Conservation (phyloP, 2,797 vertebrate species). For the Coluber constrictor region DNA sequence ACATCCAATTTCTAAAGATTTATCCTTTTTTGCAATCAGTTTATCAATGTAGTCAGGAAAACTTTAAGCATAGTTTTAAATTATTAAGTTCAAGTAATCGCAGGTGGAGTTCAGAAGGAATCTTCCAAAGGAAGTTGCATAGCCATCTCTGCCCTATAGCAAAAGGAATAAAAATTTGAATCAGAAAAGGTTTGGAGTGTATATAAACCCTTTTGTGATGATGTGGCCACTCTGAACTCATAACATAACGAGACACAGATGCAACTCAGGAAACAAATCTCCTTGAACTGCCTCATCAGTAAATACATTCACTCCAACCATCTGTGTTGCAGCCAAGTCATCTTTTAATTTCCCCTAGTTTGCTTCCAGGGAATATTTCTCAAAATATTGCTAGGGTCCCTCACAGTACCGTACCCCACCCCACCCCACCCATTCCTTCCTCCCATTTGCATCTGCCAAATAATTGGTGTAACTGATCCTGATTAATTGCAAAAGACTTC, state of each 20-base stretch:
- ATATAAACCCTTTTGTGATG: background rate
- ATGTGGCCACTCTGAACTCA: background rate
- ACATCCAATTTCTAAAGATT: background rate
- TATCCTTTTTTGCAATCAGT: background rate
- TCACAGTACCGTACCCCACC: background rate
- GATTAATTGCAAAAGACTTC: background rate
- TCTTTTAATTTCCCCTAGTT: background rate
- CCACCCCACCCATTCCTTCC: background rate
- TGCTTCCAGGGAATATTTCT: background rate
- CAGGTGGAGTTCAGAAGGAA: background rate
- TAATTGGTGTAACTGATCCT: background rate
- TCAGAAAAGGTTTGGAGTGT: background rate
- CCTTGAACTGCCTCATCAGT: background rate
- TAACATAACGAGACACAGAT: background rate
- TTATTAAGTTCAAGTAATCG: background rate
- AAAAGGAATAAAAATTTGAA: background rate
- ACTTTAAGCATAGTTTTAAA: background rate
- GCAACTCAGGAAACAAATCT: background rate
- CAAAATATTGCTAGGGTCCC: background rate
- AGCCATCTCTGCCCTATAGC: background rate
- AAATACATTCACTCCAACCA: background rate
- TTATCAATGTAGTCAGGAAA: background rate
- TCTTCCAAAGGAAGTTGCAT: background rate
- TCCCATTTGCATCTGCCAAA: background rate
- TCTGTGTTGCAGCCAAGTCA: background rate